phyloP scores from a whole-genome alignment of 2,888 invertebrate genomes.

The Patella pellucida region DNA sequence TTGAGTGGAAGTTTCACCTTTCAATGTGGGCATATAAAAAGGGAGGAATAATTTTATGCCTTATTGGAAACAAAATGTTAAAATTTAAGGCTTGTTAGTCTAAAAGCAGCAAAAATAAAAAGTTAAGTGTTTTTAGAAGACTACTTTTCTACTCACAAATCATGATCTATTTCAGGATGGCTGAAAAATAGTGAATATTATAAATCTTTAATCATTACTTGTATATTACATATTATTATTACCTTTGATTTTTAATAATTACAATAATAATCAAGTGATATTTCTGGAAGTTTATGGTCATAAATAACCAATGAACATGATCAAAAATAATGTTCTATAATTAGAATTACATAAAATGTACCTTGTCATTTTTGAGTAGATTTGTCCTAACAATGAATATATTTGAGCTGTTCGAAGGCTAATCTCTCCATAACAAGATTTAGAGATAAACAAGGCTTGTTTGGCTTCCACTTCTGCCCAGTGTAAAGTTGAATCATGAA shows the following conservation, averaged over 20 bases:
- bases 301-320: too few relatives aligned
- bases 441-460: slow-evolving; percentile 49
- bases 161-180: slow-evolving; percentile 26
- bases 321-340: too few relatives aligned
- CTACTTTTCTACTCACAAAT: slow-evolving; percentile 26
- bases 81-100: too few relatives aligned
- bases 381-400: slow-evolving; percentile 58
- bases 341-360: slow-evolving; percentile 24
- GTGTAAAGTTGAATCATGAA: slow-evolving; percentile 48
- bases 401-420: slow-evolving; percentile 58
- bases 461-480: slow-evolving; percentile 60
- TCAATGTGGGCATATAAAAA: too few relatives aligned
- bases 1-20: too few relatives aligned
- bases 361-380: slow-evolving; percentile 62
- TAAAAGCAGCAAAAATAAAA: too few relatives aligned
- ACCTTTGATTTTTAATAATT: slow-evolving; percentile 12
- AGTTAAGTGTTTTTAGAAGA: neutral
- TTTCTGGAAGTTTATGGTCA: too few relatives aligned
- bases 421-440: slow-evolving; percentile 54
- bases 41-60: too few relatives aligned
- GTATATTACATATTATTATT: neutral
- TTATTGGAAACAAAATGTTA: too few relatives aligned
- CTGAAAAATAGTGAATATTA: slow-evolving; percentile 10
- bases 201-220: neutral
- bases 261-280: neutral